Base-by-base conservation (phyloP, 2,113 vertebrate species). In the Paramisgurnus dabryanus region DNA sequence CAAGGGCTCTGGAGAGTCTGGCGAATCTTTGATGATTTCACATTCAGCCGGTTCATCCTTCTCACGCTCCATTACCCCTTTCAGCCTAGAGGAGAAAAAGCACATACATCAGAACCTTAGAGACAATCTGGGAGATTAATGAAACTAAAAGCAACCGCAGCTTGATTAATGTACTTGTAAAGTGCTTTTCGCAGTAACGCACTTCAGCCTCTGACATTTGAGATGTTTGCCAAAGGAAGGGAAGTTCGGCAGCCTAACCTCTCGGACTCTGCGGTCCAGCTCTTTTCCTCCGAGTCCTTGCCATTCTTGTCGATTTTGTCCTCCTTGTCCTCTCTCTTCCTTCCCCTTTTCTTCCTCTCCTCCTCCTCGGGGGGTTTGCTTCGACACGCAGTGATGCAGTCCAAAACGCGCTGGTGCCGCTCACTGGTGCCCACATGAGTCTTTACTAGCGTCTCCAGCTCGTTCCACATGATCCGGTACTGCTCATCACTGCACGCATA, bases 381-480 rank as follows among this genome's bases (percentile, higher is more conserved):
- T 71, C 97, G 92, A 83, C 98, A 99, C 2, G 98, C 96, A 79
- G 93, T 82, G 73, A 99, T 94, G 58, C 98, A 99, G 55, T 99
- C 97, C 53, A 99, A 87, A 5, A 99, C 97, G 1, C 95, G 93
- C 58, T 98, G 96, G 90, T 99, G 98, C 71, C 95, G 93, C 68
- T 98, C 96, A 0, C 96, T 97, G 89, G 94, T 94, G 80, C 83
- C 92, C 0, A 96, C 91, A 79, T 99, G 98, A 0, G 97, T 95
- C 84, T 97, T 94, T 11, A 99, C 98, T 3, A 99, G 93, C 0
- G 97, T 98, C 89, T 99, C 98, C 92, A 99, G 85, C 87, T 99
- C 98, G n/a, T 99, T 99, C 98, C 98, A 99, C 98, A 99, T 99
- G 7, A 98, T 98, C n/a, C 97, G 94, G 82, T 99, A 99, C 84